Conservation (phyloP, 2,113 vertebrate species). For the Fulica atra region DNA sequence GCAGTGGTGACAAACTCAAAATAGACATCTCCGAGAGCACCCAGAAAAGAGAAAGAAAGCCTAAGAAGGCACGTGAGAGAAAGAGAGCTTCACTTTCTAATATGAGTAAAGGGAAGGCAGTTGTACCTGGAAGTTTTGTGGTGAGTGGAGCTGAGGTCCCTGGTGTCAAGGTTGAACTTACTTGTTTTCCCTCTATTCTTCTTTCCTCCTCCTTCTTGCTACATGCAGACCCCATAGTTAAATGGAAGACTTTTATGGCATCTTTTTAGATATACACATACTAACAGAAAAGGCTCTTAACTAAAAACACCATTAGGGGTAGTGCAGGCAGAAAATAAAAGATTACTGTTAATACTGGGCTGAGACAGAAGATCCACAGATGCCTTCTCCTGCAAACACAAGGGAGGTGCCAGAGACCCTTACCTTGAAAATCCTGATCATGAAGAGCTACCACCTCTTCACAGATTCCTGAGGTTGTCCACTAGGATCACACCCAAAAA, state of each 20-base stretch:
- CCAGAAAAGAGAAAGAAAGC: background rate
- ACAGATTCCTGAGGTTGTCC: background rate
- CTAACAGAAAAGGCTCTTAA: background rate
- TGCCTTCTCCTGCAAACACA: background rate
- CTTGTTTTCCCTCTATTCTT: background rate
- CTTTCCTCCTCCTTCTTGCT: background rate
- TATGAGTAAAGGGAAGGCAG: background rate
- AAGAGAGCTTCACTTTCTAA: background rate
- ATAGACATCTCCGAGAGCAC: background rate
- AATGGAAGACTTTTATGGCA: background rate
- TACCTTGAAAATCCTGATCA: background rate
- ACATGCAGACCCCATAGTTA: background rate
- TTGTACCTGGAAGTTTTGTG: background rate
- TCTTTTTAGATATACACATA: background rate
- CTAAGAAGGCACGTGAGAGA: background rate
- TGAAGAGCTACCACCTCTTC: background rate
- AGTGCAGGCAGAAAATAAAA: background rate
- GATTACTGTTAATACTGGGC: background rate
- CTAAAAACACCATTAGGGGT: background rate
- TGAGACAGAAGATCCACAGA: background rate
- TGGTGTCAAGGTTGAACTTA: background rate
- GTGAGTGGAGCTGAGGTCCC: background rate
- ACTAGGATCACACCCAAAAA: background rate
- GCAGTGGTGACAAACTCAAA: background rate
- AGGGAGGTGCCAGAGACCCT: background rate